Base-by-base conservation (phyloP, 35 echinoderm and acorn worm species). In the Lytechinus variegatus region DNA sequence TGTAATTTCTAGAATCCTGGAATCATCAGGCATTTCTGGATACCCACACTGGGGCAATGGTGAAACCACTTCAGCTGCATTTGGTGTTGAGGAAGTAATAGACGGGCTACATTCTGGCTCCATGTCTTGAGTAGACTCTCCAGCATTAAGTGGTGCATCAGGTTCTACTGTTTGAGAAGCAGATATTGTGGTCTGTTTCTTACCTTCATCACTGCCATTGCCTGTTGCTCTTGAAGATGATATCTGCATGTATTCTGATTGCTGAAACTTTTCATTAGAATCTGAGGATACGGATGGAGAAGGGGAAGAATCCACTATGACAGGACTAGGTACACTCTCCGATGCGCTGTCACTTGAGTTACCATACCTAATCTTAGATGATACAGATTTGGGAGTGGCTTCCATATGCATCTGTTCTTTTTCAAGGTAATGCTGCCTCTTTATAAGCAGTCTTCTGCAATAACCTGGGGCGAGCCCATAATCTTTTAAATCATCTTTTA, bases 401-500 rank as follows among this genome's bases (percentile, higher is more conserved):
- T 6, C 19, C 19, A 79, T 0, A 16, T 19, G 4, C 66, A 79
- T 19, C n/a, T 24, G 16, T 79, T 79, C 66, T 24, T 79, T n/a
- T 79, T 79, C 66, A 79, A 79, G 66, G 66, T 79, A 11, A 24
- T 57, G 9, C 55, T 93, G 54, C 53, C 92, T 54, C 52, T 24
- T 3, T 27, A 9, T 4, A 1, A 93, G 16, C 53, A 93, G 9
- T 28, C 53, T 93, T 55, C 52, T 93, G 53, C 53, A 93, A 54
- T 93, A 24, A 27, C 8, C 92, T 57, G 92, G 11, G 57, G 53
- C 5, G 0, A 93, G 54, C 11, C 57, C 21, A 54, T 56, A 56
- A 55, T 93, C 92, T 57, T 93, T n/a, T n/a, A n/a, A n/a, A n/a
- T n/a, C n/a, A n/a, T n/a, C 92, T 44, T 21, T 54, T 10, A 93